Evolutionary conservation across 1,140 invertebrate genomes (phyloP), one percentile per base, ranked within the genome.

Genomic region (Leptinotarsa texana): DNA sequence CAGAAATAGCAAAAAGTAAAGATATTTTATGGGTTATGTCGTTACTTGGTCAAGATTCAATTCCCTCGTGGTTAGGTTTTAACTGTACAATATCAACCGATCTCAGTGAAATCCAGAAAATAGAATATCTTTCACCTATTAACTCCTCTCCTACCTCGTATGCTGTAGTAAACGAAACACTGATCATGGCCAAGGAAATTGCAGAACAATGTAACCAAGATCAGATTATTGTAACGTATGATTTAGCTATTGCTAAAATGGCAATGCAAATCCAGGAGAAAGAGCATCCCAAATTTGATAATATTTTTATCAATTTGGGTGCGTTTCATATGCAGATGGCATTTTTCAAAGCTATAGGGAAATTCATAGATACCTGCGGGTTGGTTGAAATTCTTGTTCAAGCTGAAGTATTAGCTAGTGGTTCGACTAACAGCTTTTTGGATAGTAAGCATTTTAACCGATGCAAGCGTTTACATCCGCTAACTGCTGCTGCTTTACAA

Each of bases 391-490:
- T 86, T 4, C 72, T 86, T 51, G 76, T 81, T 69, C 75, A 86
- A 76, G 74, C 78, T 74, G 80, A 84, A 75, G 74, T 83, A 49
- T 66, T 86, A 70, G 84, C 85, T 18, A 33, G 24, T 61, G 84
- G 85, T n/a, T 87, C 86, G 18, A 67, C 84, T 21, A 82, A 80
- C 47, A 80, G 83, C 49, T 85, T 86, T 75, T 61, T 87, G 17
- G 77, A 77, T 33, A 78, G 85, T 22, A 86, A 84, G 73, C 82
- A 86, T 81, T 87, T 82, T 74, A 87, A 86, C 77, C 72, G 85
- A 15, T 86, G 84, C 69, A 87, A 86, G 76, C 76, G 83, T 22
- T 63, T 87, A 71, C 83, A 87, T 80, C 82, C 81, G 11, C 69
- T 86, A 47, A 72, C 81, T 15, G 75, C 82, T 67, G 76, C 74